Percentiles rank a stretch among this genome's conserved stretches.
phyloP scores from a whole-genome alignment of 2,797 vertebrate species.

The Acanthurus leucopareius region DNA sequence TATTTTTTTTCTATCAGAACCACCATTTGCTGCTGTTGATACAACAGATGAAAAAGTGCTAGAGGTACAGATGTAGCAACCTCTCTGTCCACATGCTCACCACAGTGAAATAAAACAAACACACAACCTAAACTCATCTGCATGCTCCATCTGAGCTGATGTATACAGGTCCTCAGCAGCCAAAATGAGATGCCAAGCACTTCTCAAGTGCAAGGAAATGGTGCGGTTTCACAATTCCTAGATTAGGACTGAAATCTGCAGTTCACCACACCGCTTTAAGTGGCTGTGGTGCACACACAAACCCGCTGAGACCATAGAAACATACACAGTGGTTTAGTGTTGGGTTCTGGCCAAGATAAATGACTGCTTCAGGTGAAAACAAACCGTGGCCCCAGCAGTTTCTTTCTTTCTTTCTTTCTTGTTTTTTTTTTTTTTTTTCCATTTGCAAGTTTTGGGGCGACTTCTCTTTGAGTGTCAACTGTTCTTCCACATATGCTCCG shows the following conservation, averaged over 20 bases:
- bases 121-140: constrained; percentile 57
- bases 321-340: constrained; percentile 87
- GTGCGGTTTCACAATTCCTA: constrained; percentile 87
- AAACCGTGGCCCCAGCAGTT: constrained; percentile 80
- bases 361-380: constrained; percentile 89
- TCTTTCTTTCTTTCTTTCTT: constrained; percentile 46
- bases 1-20: neutral
- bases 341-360: constrained; percentile 87
- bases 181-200: constrained; percentile 68
- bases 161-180: constrained; percentile 59
- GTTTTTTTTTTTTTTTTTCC: constrained; percentile 56
- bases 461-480: constrained; percentile 72
- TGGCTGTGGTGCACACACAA: constrained; percentile 85
- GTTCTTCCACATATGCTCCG: constrained; percentile 68
- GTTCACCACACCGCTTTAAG: constrained; percentile 82
- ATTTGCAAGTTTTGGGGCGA: constrained; percentile 67
- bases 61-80: constrained; percentile 13
- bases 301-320: constrained; percentile 86
- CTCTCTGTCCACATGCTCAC: constrained; percentile 30
- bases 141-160: constrained; percentile 59
- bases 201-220: constrained; percentile 78
- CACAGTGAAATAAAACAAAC: constrained; percentile 58
- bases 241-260: constrained; percentile 86
- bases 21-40: constrained; percentile 8
- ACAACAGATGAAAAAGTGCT: constrained; percentile 23